Evolutionary conservation across 2,113 vertebrate genomes (phyloP), one percentile per base, ranked within the genome.

Genomic region (Procavia capensis): DNA sequence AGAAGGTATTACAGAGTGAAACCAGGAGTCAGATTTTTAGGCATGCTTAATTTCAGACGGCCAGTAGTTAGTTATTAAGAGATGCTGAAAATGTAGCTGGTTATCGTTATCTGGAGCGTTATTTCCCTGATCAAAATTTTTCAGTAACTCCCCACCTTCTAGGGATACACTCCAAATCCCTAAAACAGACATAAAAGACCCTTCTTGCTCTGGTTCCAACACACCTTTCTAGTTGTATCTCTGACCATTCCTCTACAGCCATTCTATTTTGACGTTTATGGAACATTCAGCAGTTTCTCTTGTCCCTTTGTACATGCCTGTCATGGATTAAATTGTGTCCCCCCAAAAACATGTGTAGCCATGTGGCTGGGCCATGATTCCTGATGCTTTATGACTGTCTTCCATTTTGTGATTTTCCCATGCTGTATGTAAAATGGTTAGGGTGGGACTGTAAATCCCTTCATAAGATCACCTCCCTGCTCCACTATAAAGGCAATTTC

Each of bases 51-150:
- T 88, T 24, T 83, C 54, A 84, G 59, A 76, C 81, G 4, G 11
- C 75, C 68, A 19, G n/a, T 64, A 39, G 43, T 41, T 64, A 39
- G 43, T 88, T 64, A 85, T 47, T 70, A 89, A 36, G 5, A 80
- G 20, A 50, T 76, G n/a, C 14, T 90, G 70, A 90, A 59, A 92
- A 94, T 17, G 59, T 72, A 63, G 80, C 1, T 81, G 50, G n/a
- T 29, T 78, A 78, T 78, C 74, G 43, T 80, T 87, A 19, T 41
- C 39, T 83, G 43, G 68, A 92, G 31, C 66, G 45, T 54, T 74
- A 92, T 9, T 83, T 14, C 68, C 31, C 79, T 84, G 43, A 75
- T 84, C n/a, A 25, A 89, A 96, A 27, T 68, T 82, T 43, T 86
- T 90, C 74, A 85, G 20, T 31, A 81, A 34, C 17, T n/a, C 79